Evolutionary conservation across 2,113 vertebrate species (phyloP).

Genomic region (Paracanthobrama guichenoti): DNA sequence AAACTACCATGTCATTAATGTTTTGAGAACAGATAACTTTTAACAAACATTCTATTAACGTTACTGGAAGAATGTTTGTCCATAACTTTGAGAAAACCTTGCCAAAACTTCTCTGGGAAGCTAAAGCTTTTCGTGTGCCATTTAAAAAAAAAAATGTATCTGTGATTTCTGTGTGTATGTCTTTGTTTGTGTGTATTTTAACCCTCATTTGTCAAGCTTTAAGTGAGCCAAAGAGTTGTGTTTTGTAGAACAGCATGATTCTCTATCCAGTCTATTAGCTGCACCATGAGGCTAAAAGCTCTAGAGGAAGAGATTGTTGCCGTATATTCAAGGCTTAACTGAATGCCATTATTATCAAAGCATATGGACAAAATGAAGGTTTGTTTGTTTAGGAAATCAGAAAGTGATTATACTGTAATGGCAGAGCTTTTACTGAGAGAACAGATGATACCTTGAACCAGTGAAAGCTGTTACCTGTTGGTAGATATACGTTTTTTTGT

Average conservation of each 20-base stretch:
- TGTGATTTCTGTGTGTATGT: not conserved
- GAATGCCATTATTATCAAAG: not conserved
- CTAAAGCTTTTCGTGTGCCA: not conserved
- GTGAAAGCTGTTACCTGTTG: not conserved
- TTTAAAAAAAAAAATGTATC: not conserved
- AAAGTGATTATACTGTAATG: not conserved
- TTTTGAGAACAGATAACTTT: no score
- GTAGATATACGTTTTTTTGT: not conserved
- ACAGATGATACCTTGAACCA: not conserved
- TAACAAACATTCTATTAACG: no score
- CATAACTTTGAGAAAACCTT: no score
- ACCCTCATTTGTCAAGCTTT: constrained; percentile 22
- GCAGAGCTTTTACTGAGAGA: not conserved
- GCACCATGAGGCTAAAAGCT: not conserved
- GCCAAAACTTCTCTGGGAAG: no score
- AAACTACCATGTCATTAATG: no score
- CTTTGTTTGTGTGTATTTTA: constrained; percentile 14
- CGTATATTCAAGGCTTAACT: not conserved
- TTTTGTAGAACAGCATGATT: constrained; percentile 23
- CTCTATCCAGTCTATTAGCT: constrained; percentile 21
- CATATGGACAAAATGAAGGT: not conserved
- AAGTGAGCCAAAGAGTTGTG: not conserved
- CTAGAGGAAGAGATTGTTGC: not conserved
- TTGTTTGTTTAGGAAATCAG: not conserved
- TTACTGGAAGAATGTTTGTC: no score